Conservation (phyloP, 2,113 vertebrate species). For the Solenodon paradoxus region DNA sequence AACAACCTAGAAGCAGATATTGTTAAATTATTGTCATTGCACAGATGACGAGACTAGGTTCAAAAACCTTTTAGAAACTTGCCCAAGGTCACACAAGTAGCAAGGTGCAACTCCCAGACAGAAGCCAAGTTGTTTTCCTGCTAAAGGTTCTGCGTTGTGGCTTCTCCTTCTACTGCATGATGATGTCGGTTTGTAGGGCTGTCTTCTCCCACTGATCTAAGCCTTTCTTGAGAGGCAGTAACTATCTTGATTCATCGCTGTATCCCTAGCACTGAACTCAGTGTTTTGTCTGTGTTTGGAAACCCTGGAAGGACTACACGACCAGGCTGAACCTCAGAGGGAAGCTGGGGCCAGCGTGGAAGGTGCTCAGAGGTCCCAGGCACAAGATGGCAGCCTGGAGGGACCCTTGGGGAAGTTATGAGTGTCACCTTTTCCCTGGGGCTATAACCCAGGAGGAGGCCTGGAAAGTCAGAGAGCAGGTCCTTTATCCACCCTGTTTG, state of each 20-base stretch:
- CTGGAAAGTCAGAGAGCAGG: background rate
- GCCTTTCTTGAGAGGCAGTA: background rate
- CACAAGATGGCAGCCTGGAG: background rate
- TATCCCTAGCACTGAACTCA: background rate
- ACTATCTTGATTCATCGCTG: background rate
- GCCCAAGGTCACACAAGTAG: background rate
- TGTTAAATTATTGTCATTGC: background rate
- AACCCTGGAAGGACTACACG: background rate
- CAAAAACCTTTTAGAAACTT: background rate
- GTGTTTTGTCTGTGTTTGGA: background rate
- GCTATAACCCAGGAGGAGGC: background rate
- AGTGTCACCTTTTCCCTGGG: background rate
- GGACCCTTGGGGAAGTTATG: background rate
- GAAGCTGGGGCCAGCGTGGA: background rate
- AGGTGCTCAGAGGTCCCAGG: background rate
- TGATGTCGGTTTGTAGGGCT: background rate
- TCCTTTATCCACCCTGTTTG: background rate
- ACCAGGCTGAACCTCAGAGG: background rate
- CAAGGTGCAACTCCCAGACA: too few relatives aligned
- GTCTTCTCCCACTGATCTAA: background rate
- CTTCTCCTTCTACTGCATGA: background rate
- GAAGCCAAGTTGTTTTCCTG: background rate
- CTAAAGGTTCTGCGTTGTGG: background rate
- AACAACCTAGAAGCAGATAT: background rate
- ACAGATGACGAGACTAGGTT: constrained; percentile 5